Base-by-base conservation (phyloP, 2,113 vertebrate species). In the Donacobius atricapilla region DNA sequence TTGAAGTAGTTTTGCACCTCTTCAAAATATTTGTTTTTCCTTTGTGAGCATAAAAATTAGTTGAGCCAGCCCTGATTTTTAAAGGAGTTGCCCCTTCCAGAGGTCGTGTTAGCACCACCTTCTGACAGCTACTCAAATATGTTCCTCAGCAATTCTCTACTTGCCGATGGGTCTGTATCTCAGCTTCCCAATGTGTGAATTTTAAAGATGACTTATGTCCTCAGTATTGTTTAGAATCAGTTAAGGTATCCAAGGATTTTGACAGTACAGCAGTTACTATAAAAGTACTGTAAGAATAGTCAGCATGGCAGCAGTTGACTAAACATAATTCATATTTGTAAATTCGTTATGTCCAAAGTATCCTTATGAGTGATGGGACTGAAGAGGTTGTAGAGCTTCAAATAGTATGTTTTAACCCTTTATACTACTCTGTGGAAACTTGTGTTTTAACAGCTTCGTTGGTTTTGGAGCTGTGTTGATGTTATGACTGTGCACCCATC, bases 91-190 rank as follows among this genome's bases (percentile, higher is more conserved):
- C 37, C 22, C 35, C n/a, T 83, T 83, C n/a, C 42, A 70, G 50
- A n/a, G 47, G 19, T 54, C 1, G 0, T 12, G 1, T 73, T 90
- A 53, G 57, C 19, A 44, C 11, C 9, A 6, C 1, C 0, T 24
- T 68, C 57, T 70, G 58, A 10, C 58, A 47, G 42, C 15, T 64
- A 19, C 4, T 80, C 21, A 28, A 18, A 28, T 30, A 6, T 19
- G 10, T 79, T 94, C 39, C 35, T 70, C 27, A 77, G 39, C 33
- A 66, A 1, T 48, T 90, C 60, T 50, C 17, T 58, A 18, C 81
- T 81, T 79, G 15, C 19, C 2, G 1, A 35, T 15, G 44, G 37
- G 15, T 63, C 35, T 84, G 39, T 75, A 23, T 33, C 20, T 83
- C 37, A 40, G 37, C 60, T 92, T 33, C 35, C 33, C 2, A 2